Conservation (phyloP, 2,113 vertebrate genomes). For the Eolophus roseicapilla region DNA sequence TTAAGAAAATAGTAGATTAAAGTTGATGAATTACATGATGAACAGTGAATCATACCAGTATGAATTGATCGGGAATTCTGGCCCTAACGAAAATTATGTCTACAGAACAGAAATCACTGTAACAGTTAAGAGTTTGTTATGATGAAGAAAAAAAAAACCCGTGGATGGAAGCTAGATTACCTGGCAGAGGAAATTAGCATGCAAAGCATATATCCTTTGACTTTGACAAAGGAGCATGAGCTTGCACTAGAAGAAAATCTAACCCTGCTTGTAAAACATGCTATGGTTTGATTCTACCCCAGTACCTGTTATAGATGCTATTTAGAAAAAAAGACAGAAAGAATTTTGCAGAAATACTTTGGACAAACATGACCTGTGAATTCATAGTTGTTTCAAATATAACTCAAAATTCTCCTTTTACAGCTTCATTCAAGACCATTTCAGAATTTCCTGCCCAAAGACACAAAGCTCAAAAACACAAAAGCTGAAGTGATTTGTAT, state of each 20-base stretch:
- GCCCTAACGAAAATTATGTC: neutral
- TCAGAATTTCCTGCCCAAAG: neutral
- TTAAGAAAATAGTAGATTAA: neutral
- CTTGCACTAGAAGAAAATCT: neutral
- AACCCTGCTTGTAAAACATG: neutral
- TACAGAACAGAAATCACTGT: neutral
- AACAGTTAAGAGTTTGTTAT: neutral
- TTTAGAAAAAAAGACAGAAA: neutral
- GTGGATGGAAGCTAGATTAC: neutral
- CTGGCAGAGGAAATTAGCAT: neutral
- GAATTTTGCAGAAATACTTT: neutral
- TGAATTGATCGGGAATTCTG: neutral
- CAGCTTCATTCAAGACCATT: neutral
- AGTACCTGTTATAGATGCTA: neutral
- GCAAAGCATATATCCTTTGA: neutral
- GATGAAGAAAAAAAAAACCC: neutral
- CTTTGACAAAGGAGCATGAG: neutral
- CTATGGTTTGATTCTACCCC: neutral
- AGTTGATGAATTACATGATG: neutral
- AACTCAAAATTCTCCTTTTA: neutral
- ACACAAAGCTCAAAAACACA: neutral
- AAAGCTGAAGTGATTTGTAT: constrained; percentile 2
- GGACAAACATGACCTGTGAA: neutral
- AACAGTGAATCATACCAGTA: neutral
- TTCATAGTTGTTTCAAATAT: neutral